A percentile compares a stretch with the other conserved stretches of the same genome.
phyloP scores from a whole-genome alignment of 2,113 vertebrate species.

The Calypte anna region DNA sequence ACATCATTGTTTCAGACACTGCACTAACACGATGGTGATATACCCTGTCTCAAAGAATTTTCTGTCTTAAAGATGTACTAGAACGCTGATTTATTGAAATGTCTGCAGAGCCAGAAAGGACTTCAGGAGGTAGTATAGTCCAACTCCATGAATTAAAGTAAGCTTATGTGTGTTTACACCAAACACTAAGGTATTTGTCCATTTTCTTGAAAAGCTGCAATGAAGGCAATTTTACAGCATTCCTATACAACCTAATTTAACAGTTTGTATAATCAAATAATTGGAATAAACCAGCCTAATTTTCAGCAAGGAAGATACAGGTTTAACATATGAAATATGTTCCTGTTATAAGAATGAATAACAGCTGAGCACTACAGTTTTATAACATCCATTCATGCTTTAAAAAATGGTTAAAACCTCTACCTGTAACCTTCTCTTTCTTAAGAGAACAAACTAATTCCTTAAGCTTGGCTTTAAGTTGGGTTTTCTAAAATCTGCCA shows the following conservation, averaged over 20 bases:
- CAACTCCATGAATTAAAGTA: not conserved
- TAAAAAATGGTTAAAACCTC: not conserved
- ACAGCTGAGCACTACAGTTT: not conserved
- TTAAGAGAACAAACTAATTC: not conserved
- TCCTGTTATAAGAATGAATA: not conserved
- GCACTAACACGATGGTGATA: not conserved
- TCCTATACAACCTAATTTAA: not conserved
- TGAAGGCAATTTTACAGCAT: not conserved
- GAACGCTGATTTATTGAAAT: not conserved
- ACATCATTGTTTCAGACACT: not conserved
- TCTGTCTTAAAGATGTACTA: not conserved
- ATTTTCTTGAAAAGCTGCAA: not conserved
- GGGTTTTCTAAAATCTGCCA: not conserved
- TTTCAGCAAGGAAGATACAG: not conserved
- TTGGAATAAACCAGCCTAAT: not conserved
- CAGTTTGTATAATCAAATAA: not conserved
- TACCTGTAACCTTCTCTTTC: not conserved
- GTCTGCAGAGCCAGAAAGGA: not conserved
- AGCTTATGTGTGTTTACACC: not conserved
- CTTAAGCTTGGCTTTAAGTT: not conserved
- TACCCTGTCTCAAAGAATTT: not conserved
- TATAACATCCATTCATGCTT: not conserved
- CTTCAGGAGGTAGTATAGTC: not conserved
- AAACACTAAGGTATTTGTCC: not conserved
- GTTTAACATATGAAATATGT: not conserved